Conservation (phyloP, 37 sponge, comb jelly and placozoan genomes). For the Theonella swinhoei region DNA sequence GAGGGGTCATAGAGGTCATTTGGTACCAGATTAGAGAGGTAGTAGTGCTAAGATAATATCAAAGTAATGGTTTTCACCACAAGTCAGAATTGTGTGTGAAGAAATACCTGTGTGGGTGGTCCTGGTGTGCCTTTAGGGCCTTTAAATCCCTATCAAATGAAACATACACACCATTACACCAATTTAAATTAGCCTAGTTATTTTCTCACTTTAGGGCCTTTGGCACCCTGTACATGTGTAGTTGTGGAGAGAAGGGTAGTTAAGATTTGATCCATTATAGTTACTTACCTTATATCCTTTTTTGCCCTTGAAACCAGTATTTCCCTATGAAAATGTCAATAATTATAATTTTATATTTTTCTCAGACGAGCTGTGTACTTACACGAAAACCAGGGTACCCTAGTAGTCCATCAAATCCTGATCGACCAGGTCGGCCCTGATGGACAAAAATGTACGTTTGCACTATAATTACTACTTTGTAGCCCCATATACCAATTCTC, state of each 20-base stretch:
- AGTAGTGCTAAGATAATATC: neutral
- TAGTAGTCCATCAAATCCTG: slow-evolving; percentile 28
- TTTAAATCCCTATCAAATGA: slow-evolving; percentile 8
- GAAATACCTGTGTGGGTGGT: slow-evolving; percentile 10
- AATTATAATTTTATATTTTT: too few species aligned
- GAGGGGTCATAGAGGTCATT: neutral
- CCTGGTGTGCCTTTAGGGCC: slow-evolving; percentile 48
- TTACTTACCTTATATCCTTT: neutral
- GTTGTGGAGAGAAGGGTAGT: neutral
- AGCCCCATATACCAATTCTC: neutral
- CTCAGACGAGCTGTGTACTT: neutral
- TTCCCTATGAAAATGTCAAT: neutral
- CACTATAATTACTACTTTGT: neutral
- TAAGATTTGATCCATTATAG: neutral
- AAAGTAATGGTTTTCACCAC: too few species aligned
- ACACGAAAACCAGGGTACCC: slow-evolving; percentile 35
- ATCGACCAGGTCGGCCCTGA: slow-evolving; percentile 13
- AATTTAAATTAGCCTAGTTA: too few species aligned
- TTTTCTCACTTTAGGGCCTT: neutral
- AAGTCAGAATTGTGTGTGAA: too few species aligned
- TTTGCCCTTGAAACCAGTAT: neutral
- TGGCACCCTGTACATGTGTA: neutral
- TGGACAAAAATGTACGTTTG: neutral
- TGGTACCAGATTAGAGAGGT: neutral
- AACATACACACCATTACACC: too few species aligned